These are phyloP conservation scores for Caprella mutica DNA, from an alignment of 2,888 invertebrate species.

Conservation along the genomic window DNA sequence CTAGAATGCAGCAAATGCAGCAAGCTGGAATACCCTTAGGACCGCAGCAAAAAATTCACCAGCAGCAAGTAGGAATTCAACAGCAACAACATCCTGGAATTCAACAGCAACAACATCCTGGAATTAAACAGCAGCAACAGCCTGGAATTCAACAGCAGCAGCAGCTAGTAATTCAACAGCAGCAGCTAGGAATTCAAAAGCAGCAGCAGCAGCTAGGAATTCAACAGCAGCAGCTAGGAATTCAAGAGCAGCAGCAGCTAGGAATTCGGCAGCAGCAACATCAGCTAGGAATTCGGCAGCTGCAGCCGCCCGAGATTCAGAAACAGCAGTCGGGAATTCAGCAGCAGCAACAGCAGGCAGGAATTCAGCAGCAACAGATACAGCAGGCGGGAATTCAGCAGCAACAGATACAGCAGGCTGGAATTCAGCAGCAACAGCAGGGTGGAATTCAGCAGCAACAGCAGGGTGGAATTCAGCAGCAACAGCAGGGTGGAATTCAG, in stretches of 20 bases:
- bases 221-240: not conserved
- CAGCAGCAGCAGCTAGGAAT: not conserved
- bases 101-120: conserved; percentile 3
- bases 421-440: not conserved
- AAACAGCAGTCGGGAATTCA: conserved; percentile 7
- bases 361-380: too few relatives aligned
- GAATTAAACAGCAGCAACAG: not conserved
- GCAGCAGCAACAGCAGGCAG: conserved; percentile 13
- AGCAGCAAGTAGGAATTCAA: not conserved
- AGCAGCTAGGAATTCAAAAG: not conserved
- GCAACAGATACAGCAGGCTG: too few relatives aligned
- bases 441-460: not conserved
- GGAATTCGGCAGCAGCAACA: conserved; percentile 5
- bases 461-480: not conserved
- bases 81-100: not conserved
- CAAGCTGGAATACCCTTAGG: too few relatives aligned
- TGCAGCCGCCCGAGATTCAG: not conserved
- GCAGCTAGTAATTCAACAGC: not conserved
- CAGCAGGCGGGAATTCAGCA: too few relatives aligned
- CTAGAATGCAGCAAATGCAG: too few relatives aligned
- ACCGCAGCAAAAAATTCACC: conserved; percentile 6
- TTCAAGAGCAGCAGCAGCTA: not conserved
- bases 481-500: conserved; percentile 7
- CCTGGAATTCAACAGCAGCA: not conserved
- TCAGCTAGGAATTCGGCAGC: not conserved